phyloP scores from a whole-genome alignment of 2,888 invertebrate genomes.

The Dryococelus australis region DNA sequence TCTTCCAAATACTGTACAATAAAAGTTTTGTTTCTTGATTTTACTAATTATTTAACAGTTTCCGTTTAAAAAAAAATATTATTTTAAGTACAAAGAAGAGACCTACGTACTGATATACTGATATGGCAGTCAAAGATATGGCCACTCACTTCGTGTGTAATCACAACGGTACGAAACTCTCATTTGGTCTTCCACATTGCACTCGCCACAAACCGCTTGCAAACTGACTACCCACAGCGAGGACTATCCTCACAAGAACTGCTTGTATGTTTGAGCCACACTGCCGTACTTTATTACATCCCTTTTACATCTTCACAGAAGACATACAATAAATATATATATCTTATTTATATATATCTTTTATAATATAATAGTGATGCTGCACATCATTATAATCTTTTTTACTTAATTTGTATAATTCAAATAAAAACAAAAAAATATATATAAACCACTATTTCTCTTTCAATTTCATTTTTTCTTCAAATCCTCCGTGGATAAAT shows the following conservation, averaged over 20 bases:
- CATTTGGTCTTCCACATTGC: conserved; percentile 13
- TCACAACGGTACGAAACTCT: neutral
- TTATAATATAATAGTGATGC: conserved; percentile 40
- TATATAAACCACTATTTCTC: conserved; percentile 20
- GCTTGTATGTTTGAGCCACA: conserved; percentile 17
- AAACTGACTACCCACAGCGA: too few species aligned
- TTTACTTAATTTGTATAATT: neutral
- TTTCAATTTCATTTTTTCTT: conserved; percentile 3
- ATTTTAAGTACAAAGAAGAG: conserved; percentile 44
- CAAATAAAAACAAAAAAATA: conserved; percentile 28
- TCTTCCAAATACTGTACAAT: conserved; percentile 23
- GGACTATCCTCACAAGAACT: neutral
- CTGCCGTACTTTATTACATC: conserved; percentile 3
- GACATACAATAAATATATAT: conserved; percentile 63
- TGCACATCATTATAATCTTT: conserved; percentile 37
- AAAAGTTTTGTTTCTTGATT: neutral
- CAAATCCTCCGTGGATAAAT: neutral
- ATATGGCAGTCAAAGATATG: conserved; percentile 46
- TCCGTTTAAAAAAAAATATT: conserved; percentile 24
- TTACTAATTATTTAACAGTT: conserved; percentile 12
- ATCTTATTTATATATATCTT: conserved; percentile 51
- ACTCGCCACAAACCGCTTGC: too few species aligned
- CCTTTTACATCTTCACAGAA: conserved; percentile 62
- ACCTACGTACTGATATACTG: conserved; percentile 39
- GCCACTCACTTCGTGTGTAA: conserved; percentile 33